These are phyloP conservation scores for Tetranychus urticae DNA, from an alignment of 1,140 invertebrate genomes.

Conservation along the genomic window DNA sequence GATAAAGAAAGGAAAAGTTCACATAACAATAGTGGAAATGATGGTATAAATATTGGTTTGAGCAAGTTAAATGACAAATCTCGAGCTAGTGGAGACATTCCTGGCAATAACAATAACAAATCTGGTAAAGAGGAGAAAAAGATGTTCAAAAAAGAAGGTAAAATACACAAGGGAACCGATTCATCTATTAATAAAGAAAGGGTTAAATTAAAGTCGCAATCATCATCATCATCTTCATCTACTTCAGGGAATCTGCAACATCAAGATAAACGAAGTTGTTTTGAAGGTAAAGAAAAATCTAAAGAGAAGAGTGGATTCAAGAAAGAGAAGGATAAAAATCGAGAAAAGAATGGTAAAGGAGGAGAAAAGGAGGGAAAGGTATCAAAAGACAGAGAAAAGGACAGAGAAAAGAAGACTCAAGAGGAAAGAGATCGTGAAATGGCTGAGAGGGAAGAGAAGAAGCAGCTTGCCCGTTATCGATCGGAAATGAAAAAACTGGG, in stretches of 20 bases:
- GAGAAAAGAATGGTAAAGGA: neutral
- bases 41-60: neutral
- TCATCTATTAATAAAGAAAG: neutral
- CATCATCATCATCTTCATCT: neutral
- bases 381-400: slow-evolving; percentile 9
- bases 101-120: neutral
- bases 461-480: slow-evolving; percentile 19
- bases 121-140: neutral
- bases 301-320: neutral
- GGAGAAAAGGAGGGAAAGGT: slow-evolving; percentile 4
- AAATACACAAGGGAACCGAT: neutral
- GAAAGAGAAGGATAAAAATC: slow-evolving; percentile 5
- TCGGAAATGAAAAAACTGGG: slow-evolving; percentile 9
- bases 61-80: neutral
- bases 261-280: neutral
- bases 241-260: neutral
- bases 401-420: slow-evolving; percentile 12
- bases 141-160: neutral
- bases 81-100: neutral
- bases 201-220: neutral
- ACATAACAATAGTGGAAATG: neutral
- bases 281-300: neutral
- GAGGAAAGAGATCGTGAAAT: slow-evolving; percentile 14
- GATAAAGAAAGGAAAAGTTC: neutral
- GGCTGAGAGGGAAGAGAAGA: slow-evolving; percentile 11